Evolutionary conservation across 2,113 vertebrate genomes (phyloP).

Genomic region (Hippocampus comes): DNA sequence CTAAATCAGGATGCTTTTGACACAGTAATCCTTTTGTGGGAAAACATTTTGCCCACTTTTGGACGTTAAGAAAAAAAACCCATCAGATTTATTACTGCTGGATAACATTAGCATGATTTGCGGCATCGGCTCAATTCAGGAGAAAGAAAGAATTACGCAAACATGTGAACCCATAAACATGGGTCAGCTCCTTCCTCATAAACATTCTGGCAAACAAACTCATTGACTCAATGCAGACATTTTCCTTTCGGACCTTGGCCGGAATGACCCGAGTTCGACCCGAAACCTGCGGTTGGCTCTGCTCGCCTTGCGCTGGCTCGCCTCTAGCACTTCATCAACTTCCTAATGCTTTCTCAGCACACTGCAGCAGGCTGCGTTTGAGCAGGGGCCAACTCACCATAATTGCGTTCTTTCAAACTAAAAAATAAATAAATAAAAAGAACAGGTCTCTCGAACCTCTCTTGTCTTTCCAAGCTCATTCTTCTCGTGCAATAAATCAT

Average conservation of each 20-base stretch:
- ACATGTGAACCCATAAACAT: slow-evolving; percentile 67
- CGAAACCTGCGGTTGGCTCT: slow-evolving; percentile 59
- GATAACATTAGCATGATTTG: slow-evolving; percentile 49
- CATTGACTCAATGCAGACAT: slow-evolving; percentile 63
- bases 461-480: slow-evolving; percentile 43
- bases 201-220: slow-evolving; percentile 75
- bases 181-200: slow-evolving; percentile 69
- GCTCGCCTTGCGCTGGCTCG: slow-evolving; percentile 63
- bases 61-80: slow-evolving; percentile 34
- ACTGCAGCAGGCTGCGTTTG: slow-evolving; percentile 59
- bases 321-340: slow-evolving; percentile 59
- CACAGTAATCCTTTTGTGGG: slow-evolving; percentile 29
- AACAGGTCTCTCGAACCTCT: slow-evolving; percentile 59
- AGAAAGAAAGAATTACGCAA: slow-evolving; percentile 59
- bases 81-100: slow-evolving; percentile 30
- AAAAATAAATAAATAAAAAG: not conserved
- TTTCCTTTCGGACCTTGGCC: slow-evolving; percentile 64
- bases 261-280: slow-evolving; percentile 66
- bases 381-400: slow-evolving; percentile 61
- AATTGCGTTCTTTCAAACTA: slow-evolving; percentile 70
- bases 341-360: slow-evolving; percentile 57
- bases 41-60: slow-evolving; percentile 47
- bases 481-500: slow-evolving; percentile 52
- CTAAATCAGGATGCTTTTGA: slow-evolving; percentile 12
- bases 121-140: slow-evolving; percentile 20